These are phyloP conservation scores for Taeniopygia guttata DNA, from an alignment of 2,797 vertebrate species.

Conservation along the genomic window DNA sequence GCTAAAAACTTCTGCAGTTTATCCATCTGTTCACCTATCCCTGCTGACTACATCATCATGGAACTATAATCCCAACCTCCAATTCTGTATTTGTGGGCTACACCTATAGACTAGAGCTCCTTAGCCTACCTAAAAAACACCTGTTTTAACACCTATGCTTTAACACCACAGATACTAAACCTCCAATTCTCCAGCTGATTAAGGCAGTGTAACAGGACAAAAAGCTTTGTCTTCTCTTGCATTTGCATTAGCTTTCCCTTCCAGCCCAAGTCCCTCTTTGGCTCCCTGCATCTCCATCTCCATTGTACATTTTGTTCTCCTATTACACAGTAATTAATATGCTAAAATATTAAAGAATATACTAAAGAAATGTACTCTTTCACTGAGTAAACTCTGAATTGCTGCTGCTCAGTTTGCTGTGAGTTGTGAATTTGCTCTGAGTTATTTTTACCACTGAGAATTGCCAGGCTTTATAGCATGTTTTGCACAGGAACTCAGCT, in stretches of 20 bases:
- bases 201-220: background rate
- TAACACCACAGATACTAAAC: background rate
- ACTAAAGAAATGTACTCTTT: background rate
- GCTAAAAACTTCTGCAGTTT: conserved; percentile 48
- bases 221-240: background rate
- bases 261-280: background rate
- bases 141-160: background rate
- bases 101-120: background rate
- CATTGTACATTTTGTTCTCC: background rate
- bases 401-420: background rate
- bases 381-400: background rate
- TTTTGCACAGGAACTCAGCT: conserved; percentile 7
- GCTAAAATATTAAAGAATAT: background rate
- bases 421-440: background rate
- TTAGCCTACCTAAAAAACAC: background rate
- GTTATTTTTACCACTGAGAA: conserved; percentile 37
- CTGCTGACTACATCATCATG: background rate
- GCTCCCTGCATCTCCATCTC: background rate
- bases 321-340: background rate
- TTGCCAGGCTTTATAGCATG: background rate
- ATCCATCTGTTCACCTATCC: background rate
- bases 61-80: background rate
- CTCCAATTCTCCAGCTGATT: background rate
- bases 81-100: background rate
- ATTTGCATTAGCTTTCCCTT: background rate